Conservation (phyloP, 1,140 invertebrate genomes). For the Belonocnema kinseyi region DNA sequence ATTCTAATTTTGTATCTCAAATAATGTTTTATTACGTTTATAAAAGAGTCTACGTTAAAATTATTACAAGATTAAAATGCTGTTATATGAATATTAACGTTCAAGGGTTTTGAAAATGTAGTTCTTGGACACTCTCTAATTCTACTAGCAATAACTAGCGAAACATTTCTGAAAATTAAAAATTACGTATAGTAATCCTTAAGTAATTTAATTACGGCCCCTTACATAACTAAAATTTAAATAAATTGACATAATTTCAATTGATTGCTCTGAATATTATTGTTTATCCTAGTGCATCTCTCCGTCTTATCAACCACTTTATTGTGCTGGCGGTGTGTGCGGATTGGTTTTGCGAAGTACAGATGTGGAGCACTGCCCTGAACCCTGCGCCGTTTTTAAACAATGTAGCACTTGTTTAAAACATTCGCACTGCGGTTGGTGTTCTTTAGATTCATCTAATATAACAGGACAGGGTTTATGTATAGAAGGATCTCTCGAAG, state of each 20-base stretch:
- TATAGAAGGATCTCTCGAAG: conserved; percentile 86
- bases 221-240: background rate
- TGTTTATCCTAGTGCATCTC: conserved; percentile 83
- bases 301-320: conserved; percentile 87
- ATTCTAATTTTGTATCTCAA: too few relatives aligned
- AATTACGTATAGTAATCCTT: too few relatives aligned
- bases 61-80: too few relatives aligned
- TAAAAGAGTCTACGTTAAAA: too few relatives aligned
- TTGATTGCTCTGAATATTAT: background rate
- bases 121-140: too few relatives aligned
- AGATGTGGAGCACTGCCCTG: conserved; percentile 86
- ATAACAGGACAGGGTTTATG: conserved; percentile 82
- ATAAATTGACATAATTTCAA: background rate
- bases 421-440: conserved; percentile 93
- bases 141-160: too few relatives aligned
- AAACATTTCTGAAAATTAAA: too few relatives aligned
- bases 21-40: too few relatives aligned
- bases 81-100: too few relatives aligned
- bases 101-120: too few relatives aligned
- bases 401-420: conserved; percentile 91
- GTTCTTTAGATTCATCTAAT: conserved; percentile 75
- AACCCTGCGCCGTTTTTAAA: conserved; percentile 87
- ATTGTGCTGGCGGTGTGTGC: conserved; percentile 93
- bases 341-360: conserved; percentile 86
- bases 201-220: too few relatives aligned